Base-by-base conservation (phyloP, 2,113 vertebrate species). In the Archilochus colubris region DNA sequence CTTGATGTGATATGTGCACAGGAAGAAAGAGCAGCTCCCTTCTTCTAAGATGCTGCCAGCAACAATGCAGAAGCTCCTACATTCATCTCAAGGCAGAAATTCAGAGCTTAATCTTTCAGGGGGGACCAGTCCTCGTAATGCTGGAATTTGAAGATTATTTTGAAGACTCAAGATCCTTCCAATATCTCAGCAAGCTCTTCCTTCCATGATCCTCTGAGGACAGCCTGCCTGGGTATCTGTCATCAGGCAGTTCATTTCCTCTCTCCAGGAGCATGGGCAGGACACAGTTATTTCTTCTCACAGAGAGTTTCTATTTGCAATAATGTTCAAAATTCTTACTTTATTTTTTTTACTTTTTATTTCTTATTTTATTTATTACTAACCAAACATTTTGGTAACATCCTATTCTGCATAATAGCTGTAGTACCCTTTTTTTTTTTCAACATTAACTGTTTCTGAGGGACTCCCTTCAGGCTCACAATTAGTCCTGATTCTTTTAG, bases 1-100 rank as follows among this genome's bases (percentile, higher is more conserved):
- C 9, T 10, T 23, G 9, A 3, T 3, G 22, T 21, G 25, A 68
- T 30, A 27, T 54, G 53, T 6, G 30, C 5, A 3, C 74, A 30
- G 46, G 70, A 75, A 22, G 62, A 48, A 40, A 36, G 31, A 75
- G 46, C 54, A 89, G 70, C 30, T 69, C 24, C 11, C 36, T 46
- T 21, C 53, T 81, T n/a, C 73, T n/a, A 16, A 33, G 74, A 53
- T 12, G 24, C 54, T 36, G 53, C 24, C 50, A 86, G 53, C 36
- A 61, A 28, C 0, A 0, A 20, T 0, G 0, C 59, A 74, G 54
- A 62, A 82, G 38, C 28, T 62, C 13, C 46, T 31, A 18, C 36
- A 38, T 43, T 48, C 31, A 20, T 21, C 55, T 69, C 18, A 5
- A 25, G 66, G 54, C 46, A 87, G 46, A 72, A 76, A 87, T 67